Base-by-base conservation (phyloP, 2,797 vertebrate species). In the Gadopsis bispinosus region DNA sequence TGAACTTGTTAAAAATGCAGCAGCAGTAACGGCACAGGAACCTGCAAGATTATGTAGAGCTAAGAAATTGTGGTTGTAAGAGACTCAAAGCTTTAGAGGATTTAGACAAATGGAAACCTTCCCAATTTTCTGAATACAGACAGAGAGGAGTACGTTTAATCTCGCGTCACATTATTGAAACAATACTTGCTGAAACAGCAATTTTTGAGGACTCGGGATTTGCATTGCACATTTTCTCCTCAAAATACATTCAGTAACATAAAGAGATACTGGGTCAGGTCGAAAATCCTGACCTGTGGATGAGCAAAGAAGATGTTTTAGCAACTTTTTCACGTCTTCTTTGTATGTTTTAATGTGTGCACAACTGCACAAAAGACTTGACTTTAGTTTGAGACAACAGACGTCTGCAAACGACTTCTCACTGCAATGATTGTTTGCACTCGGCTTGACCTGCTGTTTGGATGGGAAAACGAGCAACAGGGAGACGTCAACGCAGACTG, bases 71-170 rank as follows among this genome's bases (percentile, higher is more conserved):
- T 29, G 26, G 20, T 48, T 56, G 41, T 22, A 4, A 55, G 48
- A 66, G 61, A 66, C 73, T 65, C 41, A 0, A 13, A 35, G 79
- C 67, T 72, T 67, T 62, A 33, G 41, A 39, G 73, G 73, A 67
- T 73, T 81, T 45, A 73, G n/a, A 72, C 50, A 13, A 69, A 65
- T n/a, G 16, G 26, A 74, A 74, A 70, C 31, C 43, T n/a, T 55
- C 41, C 43, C 48, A 54, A 48, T 79, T 54, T 61, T 39, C 53
- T 47, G 37, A 59, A 51, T 20, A 19, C 59, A 58, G 65, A n/a
- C 53, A 64, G 59, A 75, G 37, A 7, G 51, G 4, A 43, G 37
- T 39, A 7, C 11, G 10, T 73, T 61, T 61, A 47, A 73, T 73
- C 48, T 67, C 64, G 4, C 20, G 58, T 73, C 31, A 41, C 41